Conservation (phyloP, 1,140 invertebrate genomes). For the Drosophila lacertosa region DNA sequence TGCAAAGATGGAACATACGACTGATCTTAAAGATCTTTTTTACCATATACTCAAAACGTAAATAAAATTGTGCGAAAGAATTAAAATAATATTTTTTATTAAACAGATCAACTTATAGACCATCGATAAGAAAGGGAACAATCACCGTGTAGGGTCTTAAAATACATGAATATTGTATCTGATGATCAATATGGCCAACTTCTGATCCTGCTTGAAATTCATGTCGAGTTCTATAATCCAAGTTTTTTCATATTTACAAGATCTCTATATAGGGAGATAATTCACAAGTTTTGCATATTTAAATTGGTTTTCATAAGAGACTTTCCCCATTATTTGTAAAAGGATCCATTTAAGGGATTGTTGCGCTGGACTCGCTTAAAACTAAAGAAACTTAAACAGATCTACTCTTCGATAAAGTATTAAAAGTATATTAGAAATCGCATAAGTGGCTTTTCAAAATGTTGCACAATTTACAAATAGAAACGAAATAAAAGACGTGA, state of each 20-base stretch:
- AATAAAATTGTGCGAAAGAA: not conserved
- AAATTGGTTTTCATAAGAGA: not conserved
- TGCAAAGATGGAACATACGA: too few species aligned
- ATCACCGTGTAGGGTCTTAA: not conserved
- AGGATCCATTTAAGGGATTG: not conserved
- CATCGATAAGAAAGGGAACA: constrained; percentile 11
- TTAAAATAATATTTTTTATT: not conserved
- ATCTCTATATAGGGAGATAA: not conserved
- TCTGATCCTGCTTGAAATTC: not conserved
- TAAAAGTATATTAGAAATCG: constrained; percentile 3
- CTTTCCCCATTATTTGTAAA: not conserved
- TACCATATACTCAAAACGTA: too few species aligned
- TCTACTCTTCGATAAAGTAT: constrained; percentile 2
- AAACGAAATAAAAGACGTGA: constrained; percentile 22
- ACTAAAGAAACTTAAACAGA: not conserved
- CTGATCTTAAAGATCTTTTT: too few species aligned
- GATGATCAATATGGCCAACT: not conserved
- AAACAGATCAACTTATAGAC: not conserved
- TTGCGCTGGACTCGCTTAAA: constrained; percentile 5
- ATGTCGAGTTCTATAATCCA: constrained; percentile 9
- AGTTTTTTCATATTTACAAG: not conserved
- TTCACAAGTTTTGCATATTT: not conserved
- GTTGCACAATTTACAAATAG: constrained; percentile 26
- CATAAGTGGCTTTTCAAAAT: constrained; percentile 1
- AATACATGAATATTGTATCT: too few species aligned